A percentile compares a stretch with the other conserved stretches of the same genome.
These are phyloP conservation scores for Eristalinus sepulchralis DNA, from an alignment of 2,888 invertebrate species.

Conservation along the genomic window DNA sequence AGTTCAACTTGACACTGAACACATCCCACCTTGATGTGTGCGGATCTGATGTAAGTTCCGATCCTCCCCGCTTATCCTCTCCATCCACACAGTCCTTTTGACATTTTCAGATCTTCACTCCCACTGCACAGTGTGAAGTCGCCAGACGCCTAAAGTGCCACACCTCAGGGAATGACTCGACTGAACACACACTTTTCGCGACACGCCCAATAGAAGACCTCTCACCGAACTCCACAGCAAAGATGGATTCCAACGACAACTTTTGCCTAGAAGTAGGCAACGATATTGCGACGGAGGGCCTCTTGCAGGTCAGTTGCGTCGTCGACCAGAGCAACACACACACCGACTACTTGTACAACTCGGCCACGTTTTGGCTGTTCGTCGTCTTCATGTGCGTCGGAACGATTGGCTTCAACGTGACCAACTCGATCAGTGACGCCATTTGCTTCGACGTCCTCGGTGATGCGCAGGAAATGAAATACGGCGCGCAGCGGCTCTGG, in stretches of 20 bases:
- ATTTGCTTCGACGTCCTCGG: conserved; percentile 94
- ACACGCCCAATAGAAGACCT: neutral
- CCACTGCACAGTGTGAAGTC: conserved; percentile 41
- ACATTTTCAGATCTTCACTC: conserved; percentile 27
- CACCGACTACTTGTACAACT: conserved; percentile 83
- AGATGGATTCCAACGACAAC: conserved; percentile 12
- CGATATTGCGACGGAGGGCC: conserved; percentile 16
- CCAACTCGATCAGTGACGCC: conserved; percentile 93
- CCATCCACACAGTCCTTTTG: neutral
- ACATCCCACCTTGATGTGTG: conserved; percentile 67
- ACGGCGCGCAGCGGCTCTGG: conserved; percentile 91
- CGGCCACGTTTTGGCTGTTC: conserved; percentile 87
- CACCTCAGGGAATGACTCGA: neutral
- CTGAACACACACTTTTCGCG: conserved; percentile 45
- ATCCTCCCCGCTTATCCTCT: neutral
- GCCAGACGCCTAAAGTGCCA: conserved; percentile 37
- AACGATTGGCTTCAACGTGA: conserved; percentile 91
- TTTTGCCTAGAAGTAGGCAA: conserved; percentile 14
- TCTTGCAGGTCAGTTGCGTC: conserved; percentile 28
- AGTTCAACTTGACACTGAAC: conserved; percentile 73
- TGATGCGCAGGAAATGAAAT: conserved; percentile 85
- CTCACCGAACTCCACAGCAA: conserved; percentile 27
- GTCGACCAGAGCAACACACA: conserved; percentile 39
- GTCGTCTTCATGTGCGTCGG: conserved; percentile 87
- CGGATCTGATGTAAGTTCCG: conserved; percentile 69